These are phyloP conservation scores for Ethmia dodecea DNA, from an alignment of 2,888 invertebrate genomes.

Conservation along the genomic window DNA sequence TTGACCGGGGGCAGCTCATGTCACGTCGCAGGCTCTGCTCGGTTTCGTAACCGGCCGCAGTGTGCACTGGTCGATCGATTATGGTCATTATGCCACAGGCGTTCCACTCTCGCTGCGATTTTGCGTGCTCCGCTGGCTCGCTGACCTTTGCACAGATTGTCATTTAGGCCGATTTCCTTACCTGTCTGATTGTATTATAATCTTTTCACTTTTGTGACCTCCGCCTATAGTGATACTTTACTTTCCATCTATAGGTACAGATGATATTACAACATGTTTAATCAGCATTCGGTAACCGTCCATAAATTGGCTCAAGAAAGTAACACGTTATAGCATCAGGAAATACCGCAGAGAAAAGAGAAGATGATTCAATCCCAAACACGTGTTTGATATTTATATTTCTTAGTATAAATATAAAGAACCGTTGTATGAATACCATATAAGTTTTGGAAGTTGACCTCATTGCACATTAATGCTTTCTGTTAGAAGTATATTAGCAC, in stretches of 20 bases:
- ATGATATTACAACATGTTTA: not conserved
- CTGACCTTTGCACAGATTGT: constrained; percentile 34
- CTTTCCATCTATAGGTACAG: not conserved
- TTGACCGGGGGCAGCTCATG: constrained; percentile 34
- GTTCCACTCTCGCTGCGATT: constrained; percentile 46
- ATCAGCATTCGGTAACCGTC: not conserved
- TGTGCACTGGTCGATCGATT: constrained; percentile 46
- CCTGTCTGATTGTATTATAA: no score
- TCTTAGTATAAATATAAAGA: constrained; percentile 67
- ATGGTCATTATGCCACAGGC: constrained; percentile 56
- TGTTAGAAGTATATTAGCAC: constrained; percentile 33
- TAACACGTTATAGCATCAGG: constrained; percentile 39
- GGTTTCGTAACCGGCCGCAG: constrained; percentile 54
- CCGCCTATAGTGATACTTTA: not conserved
- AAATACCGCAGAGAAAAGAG: constrained; percentile 43
- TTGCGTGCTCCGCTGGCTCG: constrained; percentile 28
- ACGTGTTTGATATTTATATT: constrained; percentile 56
- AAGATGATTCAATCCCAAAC: constrained; percentile 57
- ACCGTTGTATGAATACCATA: constrained; percentile 61
- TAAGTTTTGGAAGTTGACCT: constrained; percentile 48
- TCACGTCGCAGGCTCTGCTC: constrained; percentile 46
- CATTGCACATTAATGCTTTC: constrained; percentile 48
- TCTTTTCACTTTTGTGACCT: no score
- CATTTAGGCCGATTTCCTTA: constrained; percentile 31
- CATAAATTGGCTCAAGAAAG: constrained; percentile 26